Percentiles rank a stretch among this genome's conserved stretches.
Evolutionary conservation across 1,140 invertebrate species (phyloP).

Genomic region (Hyphantria cunea): DNA sequence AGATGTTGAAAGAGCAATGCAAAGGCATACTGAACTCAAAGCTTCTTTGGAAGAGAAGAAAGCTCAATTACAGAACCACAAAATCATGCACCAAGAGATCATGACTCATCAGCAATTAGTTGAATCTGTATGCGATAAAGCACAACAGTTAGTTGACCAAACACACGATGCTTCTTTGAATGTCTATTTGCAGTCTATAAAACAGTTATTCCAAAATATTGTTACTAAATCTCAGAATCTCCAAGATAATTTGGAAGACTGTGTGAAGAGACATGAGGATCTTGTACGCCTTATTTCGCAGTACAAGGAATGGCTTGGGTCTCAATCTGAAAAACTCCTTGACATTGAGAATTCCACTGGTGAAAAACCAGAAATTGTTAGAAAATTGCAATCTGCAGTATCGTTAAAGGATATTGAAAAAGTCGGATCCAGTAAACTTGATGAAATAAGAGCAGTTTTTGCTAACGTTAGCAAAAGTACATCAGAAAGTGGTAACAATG

Average conservation of each 20-base stretch:
- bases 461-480: conserved; percentile 90
- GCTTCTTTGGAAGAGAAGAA: conserved; percentile 96
- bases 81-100: conserved; percentile 97
- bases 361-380: conserved; percentile 90
- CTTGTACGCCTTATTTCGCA: conserved; percentile 87
- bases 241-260: conserved; percentile 91
- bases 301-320: conserved; percentile 90
- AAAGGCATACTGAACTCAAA: conserved; percentile 94
- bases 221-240: conserved; percentile 93
- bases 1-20: conserved; percentile 95
- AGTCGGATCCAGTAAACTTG: conserved; percentile 87
- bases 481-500: conserved; percentile 88
- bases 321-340: conserved; percentile 89
- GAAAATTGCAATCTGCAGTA: conserved; percentile 87
- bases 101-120: conserved; percentile 94
- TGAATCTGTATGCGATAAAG: conserved; percentile 95
- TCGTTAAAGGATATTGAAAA: conserved; percentile 87
- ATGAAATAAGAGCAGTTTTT: conserved; percentile 86
- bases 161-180: conserved; percentile 94
- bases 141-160: conserved; percentile 93
- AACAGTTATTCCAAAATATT: conserved; percentile 93
- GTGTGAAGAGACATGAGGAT: conserved; percentile 92
- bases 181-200: conserved; percentile 93
- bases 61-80: conserved; percentile 96
- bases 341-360: conserved; percentile 90